Percentiles rank a stretch among this genome's conserved stretches.
phyloP scores from a whole-genome alignment of 1,140 invertebrate species.

The Nasonia longicornis region DNA sequence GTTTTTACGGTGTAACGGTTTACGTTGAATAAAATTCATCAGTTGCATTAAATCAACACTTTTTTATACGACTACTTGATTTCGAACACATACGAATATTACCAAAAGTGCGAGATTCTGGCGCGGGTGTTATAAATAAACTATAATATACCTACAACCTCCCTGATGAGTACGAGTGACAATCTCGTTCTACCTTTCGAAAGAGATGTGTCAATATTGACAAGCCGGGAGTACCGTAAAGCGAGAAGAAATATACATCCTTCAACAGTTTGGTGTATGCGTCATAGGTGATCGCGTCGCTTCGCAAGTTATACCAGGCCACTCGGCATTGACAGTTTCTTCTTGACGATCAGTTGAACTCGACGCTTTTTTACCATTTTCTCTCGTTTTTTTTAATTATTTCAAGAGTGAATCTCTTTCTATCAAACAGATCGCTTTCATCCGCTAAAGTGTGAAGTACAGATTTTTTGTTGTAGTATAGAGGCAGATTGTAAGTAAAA shows the following conservation, averaged over 20 bases:
- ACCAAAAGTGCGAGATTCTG: too few relatives aligned
- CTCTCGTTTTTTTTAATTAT: background rate
- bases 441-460: too few relatives aligned
- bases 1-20: background rate
- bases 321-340: background rate
- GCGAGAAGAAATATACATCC: conserved; percentile 48
- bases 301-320: background rate
- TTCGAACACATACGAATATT: too few relatives aligned
- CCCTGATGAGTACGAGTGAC: conserved; percentile 1
- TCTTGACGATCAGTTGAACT: conserved; percentile 1
- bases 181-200: conserved; percentile 50
- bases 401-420: too few relatives aligned
- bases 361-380: background rate
- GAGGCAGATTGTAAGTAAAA: too few relatives aligned
- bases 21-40: background rate
- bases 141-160: background rate
- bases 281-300: conserved; percentile 23
- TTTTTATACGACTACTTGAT: too few relatives aligned
- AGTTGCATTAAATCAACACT: background rate
- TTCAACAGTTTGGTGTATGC: conserved; percentile 24
- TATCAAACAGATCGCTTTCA: too few relatives aligned
- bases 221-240: conserved; percentile 57
- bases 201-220: conserved; percentile 63
- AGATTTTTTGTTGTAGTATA: too few relatives aligned
- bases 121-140: background rate